Conservation (phyloP, 2,888 invertebrate species). For the Micropterix aruncella region DNA sequence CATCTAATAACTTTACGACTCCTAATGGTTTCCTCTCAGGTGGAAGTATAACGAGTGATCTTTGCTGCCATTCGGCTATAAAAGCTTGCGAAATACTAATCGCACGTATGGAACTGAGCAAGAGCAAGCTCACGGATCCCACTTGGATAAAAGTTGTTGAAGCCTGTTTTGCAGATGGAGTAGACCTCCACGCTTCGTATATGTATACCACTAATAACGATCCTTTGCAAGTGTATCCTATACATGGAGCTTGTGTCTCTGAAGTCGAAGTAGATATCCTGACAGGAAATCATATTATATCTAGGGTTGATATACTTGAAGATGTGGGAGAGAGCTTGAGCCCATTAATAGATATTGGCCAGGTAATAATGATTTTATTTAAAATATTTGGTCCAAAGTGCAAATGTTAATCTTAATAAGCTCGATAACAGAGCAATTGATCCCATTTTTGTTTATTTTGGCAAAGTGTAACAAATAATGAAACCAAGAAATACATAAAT, state of each 20-base stretch:
- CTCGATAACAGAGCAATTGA: no score
- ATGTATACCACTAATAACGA: constrained; percentile 14
- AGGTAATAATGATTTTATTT: no score
- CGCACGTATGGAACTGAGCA: constrained; percentile 21
- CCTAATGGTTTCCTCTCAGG: constrained; percentile 55
- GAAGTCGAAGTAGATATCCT: constrained; percentile 51
- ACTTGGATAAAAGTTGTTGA: constrained; percentile 19
- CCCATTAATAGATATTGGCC: constrained; percentile 42
- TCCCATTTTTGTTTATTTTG: no score
- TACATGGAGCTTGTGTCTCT: constrained; percentile 35
- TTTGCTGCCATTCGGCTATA: constrained; percentile 23
- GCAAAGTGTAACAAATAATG: no score
- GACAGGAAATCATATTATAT: constrained; percentile 42
- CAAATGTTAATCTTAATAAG: no score
- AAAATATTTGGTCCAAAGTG: no score
- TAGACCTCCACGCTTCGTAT: constrained; percentile 17
- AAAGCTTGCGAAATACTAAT: constrained; percentile 25
- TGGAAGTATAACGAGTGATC: constrained; percentile 30
- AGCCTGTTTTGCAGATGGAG: constrained; percentile 13
- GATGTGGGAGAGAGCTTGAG: constrained; percentile 42
- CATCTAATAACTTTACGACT: constrained; percentile 40
- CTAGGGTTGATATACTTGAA: constrained; percentile 39
- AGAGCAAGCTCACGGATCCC: constrained; percentile 18
- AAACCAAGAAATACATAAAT: no score
- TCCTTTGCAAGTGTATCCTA: constrained; percentile 24